These are phyloP conservation scores for Mycetomoellerius zeteki DNA, from an alignment of 1,140 invertebrate genomes.

Conservation along the genomic window DNA sequence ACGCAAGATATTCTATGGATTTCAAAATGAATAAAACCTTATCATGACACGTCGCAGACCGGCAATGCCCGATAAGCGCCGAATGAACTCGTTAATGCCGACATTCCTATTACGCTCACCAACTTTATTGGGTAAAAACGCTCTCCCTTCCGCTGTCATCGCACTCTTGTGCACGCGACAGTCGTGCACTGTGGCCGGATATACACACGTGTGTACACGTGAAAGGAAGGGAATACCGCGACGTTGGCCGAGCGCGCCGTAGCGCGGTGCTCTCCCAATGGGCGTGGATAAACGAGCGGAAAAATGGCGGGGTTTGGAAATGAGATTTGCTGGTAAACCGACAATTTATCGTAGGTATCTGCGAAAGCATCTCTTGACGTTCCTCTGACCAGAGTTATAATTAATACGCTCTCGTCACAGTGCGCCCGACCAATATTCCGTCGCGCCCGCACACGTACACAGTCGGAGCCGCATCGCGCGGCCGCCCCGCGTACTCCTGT, in stretches of 20 bases:
- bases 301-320: slow-evolving; percentile 85
- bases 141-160: slow-evolving; percentile 74
- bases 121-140: slow-evolving; percentile 75
- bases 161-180: slow-evolving; percentile 71
- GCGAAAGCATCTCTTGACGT: slow-evolving; percentile 85
- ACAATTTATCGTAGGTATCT: slow-evolving; percentile 86
- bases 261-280: slow-evolving; percentile 69
- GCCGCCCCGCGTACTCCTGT: slow-evolving; percentile 32
- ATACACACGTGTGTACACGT: slow-evolving; percentile 57
- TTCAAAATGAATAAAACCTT: slow-evolving; percentile 64
- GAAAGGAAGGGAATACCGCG: slow-evolving; percentile 70
- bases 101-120: slow-evolving; percentile 73
- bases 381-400: slow-evolving; percentile 87
- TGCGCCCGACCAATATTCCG: slow-evolving; percentile 83
- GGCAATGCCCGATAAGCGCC: slow-evolving; percentile 57
- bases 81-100: slow-evolving; percentile 66
- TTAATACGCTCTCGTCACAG: slow-evolving; percentile 86
- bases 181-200: slow-evolving; percentile 60
- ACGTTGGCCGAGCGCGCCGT: slow-evolving; percentile 46
- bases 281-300: slow-evolving; percentile 82
- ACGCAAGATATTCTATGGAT: slow-evolving; percentile 56
- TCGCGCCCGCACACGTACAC: slow-evolving; percentile 77
- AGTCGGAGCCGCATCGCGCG: slow-evolving; percentile 43
- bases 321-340: slow-evolving; percentile 87
- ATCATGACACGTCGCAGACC: slow-evolving; percentile 59